Conservation (phyloP, 2,797 vertebrate species). For the Tolypeutes matacus region DNA sequence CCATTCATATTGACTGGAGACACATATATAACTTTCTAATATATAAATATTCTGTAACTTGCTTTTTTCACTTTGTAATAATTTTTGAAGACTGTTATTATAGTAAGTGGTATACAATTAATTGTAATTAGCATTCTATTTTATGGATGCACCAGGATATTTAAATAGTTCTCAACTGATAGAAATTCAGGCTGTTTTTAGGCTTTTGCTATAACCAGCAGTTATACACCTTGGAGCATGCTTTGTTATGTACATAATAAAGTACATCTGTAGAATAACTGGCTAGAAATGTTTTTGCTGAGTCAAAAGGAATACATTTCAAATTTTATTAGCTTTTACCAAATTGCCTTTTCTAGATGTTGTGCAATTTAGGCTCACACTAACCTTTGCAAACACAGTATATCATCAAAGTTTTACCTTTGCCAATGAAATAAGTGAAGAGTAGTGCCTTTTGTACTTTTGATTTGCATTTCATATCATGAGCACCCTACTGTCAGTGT, state of each 20-base stretch:
- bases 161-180: not conserved
- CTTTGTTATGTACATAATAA: not conserved
- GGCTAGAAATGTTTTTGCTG: not conserved
- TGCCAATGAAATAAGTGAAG: not conserved
- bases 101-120: not conserved
- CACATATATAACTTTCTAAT: not conserved
- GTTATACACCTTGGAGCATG: not conserved
- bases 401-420: constrained; percentile 1
- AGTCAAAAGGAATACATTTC: not conserved
- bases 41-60: not conserved
- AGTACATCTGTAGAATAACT: not conserved
- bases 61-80: not conserved
- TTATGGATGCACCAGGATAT: not conserved
- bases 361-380: not conserved
- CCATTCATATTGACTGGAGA: not conserved
- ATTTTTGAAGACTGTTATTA: not conserved
- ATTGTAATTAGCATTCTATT: constrained; percentile 4
- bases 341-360: not conserved
- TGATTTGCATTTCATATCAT: constrained; percentile 3
- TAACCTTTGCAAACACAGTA: not conserved
- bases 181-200: not conserved
- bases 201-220: not conserved
- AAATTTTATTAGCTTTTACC: not conserved
- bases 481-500: not conserved
- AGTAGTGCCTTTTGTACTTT: not conserved